Conservation (phyloP, 1,140 invertebrate species). For the Musca vetustissima region DNA sequence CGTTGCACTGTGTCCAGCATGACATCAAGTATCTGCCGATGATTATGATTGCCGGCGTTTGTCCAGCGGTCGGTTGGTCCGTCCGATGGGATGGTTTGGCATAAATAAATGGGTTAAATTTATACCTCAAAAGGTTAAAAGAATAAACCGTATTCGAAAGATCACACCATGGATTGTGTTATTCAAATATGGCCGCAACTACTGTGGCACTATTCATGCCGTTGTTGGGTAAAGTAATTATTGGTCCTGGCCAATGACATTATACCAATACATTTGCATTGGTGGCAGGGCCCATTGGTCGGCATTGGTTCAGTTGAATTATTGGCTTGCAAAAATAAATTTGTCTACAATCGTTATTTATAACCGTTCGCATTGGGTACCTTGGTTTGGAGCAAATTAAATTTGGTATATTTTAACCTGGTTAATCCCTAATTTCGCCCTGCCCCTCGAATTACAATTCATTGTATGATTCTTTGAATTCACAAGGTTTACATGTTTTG, state of each 20-base stretch:
- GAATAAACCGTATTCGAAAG: background rate
- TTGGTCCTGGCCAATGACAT: no score
- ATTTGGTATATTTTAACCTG: constrained; percentile 19
- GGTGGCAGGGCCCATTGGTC: background rate
- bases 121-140: constrained; percentile 17
- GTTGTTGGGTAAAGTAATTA: no score
- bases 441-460: no score
- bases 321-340: constrained; percentile 18
- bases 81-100: no score
- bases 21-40: constrained; percentile 13
- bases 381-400: constrained; percentile 1
- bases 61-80: background rate
- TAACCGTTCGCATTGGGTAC: background rate
- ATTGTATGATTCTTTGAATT: no score
- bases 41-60: background rate
- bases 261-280: background rate
- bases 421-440: constrained; percentile 12
- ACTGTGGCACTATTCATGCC: no score
- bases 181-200: no score
- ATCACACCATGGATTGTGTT: background rate
- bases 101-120: constrained; percentile 16
- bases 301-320: constrained; percentile 15
- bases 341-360: constrained; percentile 9
- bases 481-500: no score
- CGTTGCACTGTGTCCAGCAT: background rate